Evolutionary conservation across 2,888 invertebrate species (phyloP).

Genomic region (Rambutsinella grinnellia): DNA sequence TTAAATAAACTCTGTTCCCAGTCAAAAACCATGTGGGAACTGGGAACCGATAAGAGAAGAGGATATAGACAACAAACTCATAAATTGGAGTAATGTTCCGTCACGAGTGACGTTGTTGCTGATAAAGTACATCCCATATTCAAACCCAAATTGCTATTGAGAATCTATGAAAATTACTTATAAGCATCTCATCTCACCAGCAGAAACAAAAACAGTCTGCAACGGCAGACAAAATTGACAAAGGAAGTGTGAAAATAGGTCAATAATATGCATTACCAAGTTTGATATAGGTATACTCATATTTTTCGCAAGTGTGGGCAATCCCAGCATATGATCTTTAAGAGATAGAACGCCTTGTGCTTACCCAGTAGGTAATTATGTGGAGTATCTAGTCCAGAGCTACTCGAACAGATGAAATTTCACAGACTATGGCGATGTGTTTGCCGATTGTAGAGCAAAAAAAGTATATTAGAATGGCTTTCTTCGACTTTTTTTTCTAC

Average conservation of each 20-base stretch:
- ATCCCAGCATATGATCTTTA: too few species aligned
- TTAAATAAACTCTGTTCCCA: too few species aligned
- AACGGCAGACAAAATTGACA: conserved; percentile 10
- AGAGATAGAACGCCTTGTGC: not conserved
- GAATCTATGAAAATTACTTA: not conserved
- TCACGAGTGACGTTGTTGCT: conserved; percentile 21
- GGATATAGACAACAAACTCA: conserved; percentile 20
- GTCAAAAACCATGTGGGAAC: conserved; percentile 2
- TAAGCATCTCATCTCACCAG: too few species aligned
- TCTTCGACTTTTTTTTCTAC: too few species aligned
- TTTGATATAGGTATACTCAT: not conserved
- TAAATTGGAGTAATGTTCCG: conserved; percentile 31
- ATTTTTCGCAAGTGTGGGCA: too few species aligned
- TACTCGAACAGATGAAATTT: not conserved
- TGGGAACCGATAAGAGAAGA: not conserved
- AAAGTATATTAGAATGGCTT: not conserved
- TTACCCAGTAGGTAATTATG: not conserved
- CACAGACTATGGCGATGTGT: not conserved
- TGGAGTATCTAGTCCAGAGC: not conserved
- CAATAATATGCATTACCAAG: not conserved
- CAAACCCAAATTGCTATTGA: too few species aligned
- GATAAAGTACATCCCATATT: not conserved
- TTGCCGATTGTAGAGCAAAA: not conserved
- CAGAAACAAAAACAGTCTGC: not conserved
- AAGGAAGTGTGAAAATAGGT: conserved; percentile 14